Base-by-base conservation (phyloP, 2,113 vertebrate species). In the Boulengeromyrus knoepffleri region DNA sequence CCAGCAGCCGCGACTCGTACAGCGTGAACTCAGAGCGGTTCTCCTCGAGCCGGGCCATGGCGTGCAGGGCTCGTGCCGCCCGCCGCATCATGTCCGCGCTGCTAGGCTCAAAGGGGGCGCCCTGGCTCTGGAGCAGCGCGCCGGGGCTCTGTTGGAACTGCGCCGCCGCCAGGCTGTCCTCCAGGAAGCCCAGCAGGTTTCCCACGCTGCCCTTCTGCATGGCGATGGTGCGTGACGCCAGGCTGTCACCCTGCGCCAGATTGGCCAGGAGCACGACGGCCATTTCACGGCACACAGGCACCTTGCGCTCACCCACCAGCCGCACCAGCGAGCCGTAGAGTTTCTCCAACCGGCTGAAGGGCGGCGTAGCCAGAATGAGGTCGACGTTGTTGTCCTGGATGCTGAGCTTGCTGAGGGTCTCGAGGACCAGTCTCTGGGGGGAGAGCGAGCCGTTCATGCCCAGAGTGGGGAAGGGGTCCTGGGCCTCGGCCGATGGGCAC, bases 351-450 rank as follows among this genome's bases (percentile, higher is more conserved):
- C 99, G 98, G 94, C 97, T 97, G 95, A 99, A 99, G 1, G 99
- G 99, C 0, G 99, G 98, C 8, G 99, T 99, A 66, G 99, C 99
- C 36, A 99, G 96, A 93, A 99, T 99, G 95, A 99, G 97, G 97
- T 99, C 99, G 92, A 99, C 99, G 27, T 99, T 99, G 97, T 97
- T 99, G 97, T 99, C 99, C 97, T 99, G 98, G 96, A 99, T 98
- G 96, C 98, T 99, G 95, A 99, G 98, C 96, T 99, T 99, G 96
- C 98, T 99, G 95, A 99, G 98, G 92, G 98, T 98, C 96, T 99
- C 99, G 21, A 99, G 97, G 94, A 99, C 98, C 95, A 99, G 96
- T 97, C 98, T 98, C 96, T 99, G 99, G 19, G 99, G 99, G 90
- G 99, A 99, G 80, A 99, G 97, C 80, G 97, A 97, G 91, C 97